Evolutionary conservation across 2,113 vertebrate genomes (phyloP).

Genomic region (Amphiprion percula): DNA sequence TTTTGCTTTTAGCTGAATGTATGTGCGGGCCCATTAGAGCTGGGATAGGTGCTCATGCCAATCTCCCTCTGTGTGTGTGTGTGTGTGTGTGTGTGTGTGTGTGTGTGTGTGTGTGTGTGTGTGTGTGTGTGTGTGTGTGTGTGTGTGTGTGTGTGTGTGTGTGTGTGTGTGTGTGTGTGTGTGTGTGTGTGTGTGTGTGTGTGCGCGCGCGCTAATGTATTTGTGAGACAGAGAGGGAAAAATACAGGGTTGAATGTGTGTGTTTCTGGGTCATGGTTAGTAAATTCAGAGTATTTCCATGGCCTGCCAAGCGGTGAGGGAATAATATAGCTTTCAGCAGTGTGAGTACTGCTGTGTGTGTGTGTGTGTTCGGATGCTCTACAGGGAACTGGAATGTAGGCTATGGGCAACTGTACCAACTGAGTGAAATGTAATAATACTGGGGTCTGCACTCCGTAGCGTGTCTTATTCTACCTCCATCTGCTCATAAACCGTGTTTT

Average conservation of each 20-base stretch:
- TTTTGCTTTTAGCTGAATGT: background rate
- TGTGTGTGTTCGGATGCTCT: constrained; percentile 20
- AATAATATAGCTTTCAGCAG: constrained; percentile 51
- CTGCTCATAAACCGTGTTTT: constrained; percentile 4
- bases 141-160: background rate
- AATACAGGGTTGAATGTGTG: background rate
- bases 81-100: background rate
- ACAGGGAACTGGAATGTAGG: constrained; percentile 43
- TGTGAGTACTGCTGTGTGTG: background rate
- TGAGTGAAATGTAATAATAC: constrained; percentile 38
- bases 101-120: background rate
- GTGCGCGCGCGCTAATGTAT: constrained; percentile 3
- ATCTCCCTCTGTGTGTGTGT: background rate
- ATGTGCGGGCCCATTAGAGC: background rate
- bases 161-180: background rate
- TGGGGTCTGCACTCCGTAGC: constrained; percentile 6
- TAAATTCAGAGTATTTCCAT: constrained; percentile 57
- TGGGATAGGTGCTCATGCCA: constrained; percentile 18
- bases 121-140: background rate
- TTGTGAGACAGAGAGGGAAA: background rate
- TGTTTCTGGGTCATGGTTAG: constrained; percentile 76
- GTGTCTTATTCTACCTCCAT: constrained; percentile 9
- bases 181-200: background rate
- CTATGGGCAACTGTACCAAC: constrained; percentile 27
- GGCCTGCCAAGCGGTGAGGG: constrained; percentile 38